Base-by-base conservation (phyloP, 2,797 vertebrate genomes). In the Argentina silus region DNA sequence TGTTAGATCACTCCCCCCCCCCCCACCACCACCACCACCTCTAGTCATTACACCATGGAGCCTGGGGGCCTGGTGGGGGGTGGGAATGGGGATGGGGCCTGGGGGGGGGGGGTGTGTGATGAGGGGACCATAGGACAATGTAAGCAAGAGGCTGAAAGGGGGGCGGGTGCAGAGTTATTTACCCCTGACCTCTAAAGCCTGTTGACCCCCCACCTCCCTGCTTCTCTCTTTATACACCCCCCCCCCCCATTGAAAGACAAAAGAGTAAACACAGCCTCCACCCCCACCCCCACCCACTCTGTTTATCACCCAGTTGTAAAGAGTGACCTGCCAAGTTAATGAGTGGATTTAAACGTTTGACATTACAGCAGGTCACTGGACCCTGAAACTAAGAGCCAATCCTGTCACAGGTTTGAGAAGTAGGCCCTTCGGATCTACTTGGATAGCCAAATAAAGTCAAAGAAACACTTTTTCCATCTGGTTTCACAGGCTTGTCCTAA, bases 341-440 rank as follows among this genome's bases (percentile, higher is more conserved):
- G 89, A 91, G 83, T 48, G 83, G 84, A 85, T 91, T 90, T 87
- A 86, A 36, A 82, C 53, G 23, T 90, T 85, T 89, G 89, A 91
- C 88, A 81, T 87, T 81, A 82, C 77, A 62, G 73, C 80, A 83
- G 86, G 88, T 87, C 88, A 86, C 70, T 50, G n/a, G 76, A 63
- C 81, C 36, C 63, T 23, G 69, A 1, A 36, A 36, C 27, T 23
- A 67, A 71, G 73, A 73, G 57, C 23, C 47, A 42, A 72, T 44
- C 17, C 67, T 50, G 53, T 68, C 6, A 61, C 50, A 4, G 63
- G 57, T 57, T 36, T 71, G 68, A 82, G 83, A 83, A 79, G 80
- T 80, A 67, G 4, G 8, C 83, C 82, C 27, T 36, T 36, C 27
- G 27, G 21, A 57, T 47, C 71, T 69, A 19, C 66, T 75, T 80